phyloP scores from a whole-genome alignment of 2,113 vertebrate species.

The Rhabdornis inornatus region DNA sequence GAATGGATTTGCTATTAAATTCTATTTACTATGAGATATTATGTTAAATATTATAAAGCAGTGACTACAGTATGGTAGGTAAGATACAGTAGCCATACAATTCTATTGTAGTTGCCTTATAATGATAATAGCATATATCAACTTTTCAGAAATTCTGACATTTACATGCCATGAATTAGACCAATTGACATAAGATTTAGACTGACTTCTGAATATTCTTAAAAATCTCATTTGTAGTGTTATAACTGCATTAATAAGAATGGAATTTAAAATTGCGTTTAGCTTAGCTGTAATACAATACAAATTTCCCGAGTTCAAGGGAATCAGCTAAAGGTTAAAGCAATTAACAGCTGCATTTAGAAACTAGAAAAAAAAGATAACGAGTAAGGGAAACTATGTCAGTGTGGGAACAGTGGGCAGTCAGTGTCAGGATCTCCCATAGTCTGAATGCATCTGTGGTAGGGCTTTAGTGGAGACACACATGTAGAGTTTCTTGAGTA shows the following conservation, averaged over 20 bases:
- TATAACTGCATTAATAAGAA: not conserved
- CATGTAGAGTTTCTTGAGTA: not conserved
- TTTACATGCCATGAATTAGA: not conserved
- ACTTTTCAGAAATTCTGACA: not conserved
- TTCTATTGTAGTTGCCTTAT: not conserved
- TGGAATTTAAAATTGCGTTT: not conserved
- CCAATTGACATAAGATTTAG: not conserved
- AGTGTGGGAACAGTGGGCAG: not conserved
- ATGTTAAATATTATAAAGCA: not conserved
- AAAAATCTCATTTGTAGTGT: not conserved
- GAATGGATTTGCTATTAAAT: not conserved
- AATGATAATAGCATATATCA: not conserved
- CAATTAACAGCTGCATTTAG: constrained; percentile 13
- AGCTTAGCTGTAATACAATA: not conserved
- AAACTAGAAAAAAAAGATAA: rapidly evolving
- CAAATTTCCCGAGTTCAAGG: not conserved
- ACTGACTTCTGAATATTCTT: not conserved
- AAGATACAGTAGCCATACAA: not conserved
- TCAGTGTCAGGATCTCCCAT: not conserved
- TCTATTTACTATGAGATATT: not conserved
- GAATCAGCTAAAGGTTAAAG: not conserved
- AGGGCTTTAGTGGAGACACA: not conserved
- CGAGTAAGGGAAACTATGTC: not conserved
- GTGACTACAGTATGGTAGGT: not conserved
- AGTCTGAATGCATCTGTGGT: not conserved